A percentile compares a stretch with the other conserved stretches of the same genome.
Evolutionary conservation across 2,888 invertebrate species (phyloP).

Genomic region (Epirrhoe tristata): DNA sequence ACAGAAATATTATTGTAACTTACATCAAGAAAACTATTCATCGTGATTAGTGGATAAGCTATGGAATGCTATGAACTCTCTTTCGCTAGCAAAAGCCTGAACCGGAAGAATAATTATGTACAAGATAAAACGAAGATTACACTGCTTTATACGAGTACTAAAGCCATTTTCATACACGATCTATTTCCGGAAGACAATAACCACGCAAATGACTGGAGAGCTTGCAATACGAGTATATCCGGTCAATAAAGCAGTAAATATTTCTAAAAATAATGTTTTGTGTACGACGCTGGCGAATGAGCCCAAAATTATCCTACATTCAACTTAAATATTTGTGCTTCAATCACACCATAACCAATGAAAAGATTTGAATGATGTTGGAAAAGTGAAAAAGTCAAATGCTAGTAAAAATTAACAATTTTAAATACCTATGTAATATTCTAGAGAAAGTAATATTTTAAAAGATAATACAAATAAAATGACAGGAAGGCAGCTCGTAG

Average conservation of each 20-base stretch:
- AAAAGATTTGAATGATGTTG: no score
- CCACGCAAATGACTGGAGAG: not conserved
- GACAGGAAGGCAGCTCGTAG: not conserved
- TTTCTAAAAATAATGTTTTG: constrained; percentile 1
- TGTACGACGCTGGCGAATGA: not conserved
- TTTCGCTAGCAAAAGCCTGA: no score
- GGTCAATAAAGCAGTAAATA: not conserved
- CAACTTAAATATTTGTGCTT: no score
- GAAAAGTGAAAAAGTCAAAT: no score
- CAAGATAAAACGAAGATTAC: not conserved
- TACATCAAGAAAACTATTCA: not conserved
- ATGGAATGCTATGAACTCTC: no score
- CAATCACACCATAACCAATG: no score
- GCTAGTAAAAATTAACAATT: no score
- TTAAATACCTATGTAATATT: no score
- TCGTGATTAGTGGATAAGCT: no score
- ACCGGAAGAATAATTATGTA: not conserved
- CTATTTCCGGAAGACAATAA: constrained; percentile 15
- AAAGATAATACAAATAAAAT: no score
- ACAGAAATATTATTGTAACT: not conserved
- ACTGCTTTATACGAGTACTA: constrained; percentile 3
- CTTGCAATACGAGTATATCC: constrained; percentile 1
- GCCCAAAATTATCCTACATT: no score
- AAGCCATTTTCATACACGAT: constrained; percentile 5
- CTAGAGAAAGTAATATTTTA: not conserved